Conservation (phyloP, 2,888 invertebrate species). For the Xylocampa areola region DNA sequence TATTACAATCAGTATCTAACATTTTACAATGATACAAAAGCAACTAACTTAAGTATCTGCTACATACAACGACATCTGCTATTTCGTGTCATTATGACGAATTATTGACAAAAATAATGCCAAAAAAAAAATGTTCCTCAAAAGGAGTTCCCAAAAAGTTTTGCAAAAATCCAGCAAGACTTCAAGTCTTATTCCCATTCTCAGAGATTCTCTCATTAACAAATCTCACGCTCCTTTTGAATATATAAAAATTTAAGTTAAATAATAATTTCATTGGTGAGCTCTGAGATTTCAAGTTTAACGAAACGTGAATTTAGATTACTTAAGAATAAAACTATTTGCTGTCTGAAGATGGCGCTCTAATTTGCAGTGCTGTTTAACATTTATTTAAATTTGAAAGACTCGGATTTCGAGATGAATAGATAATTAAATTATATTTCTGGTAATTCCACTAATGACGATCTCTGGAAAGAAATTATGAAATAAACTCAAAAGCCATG, state of each 20-base stretch:
- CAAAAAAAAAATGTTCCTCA: too few relatives aligned
- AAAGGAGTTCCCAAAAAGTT: neutral
- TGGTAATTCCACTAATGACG: too few relatives aligned
- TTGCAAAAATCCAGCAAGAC: neutral
- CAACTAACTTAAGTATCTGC: too few relatives aligned
- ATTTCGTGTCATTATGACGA: too few relatives aligned
- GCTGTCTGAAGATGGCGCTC: neutral
- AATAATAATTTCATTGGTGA: slow-evolving; percentile 13
- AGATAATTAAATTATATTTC: neutral
- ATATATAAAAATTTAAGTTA: slow-evolving; percentile 8
- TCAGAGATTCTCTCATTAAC: slow-evolving; percentile 3
- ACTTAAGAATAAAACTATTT: slow-evolving; percentile 40
- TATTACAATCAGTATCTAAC: too few relatives aligned
- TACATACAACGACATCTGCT: too few relatives aligned
- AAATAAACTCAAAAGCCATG: too few relatives aligned
- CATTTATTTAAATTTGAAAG: slow-evolving; percentile 17
- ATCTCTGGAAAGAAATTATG: neutral
- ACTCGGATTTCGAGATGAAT: neutral
- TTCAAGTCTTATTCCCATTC: neutral
- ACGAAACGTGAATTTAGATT: slow-evolving; percentile 40
- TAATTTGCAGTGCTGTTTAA: slow-evolving; percentile 22
- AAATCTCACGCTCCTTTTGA: slow-evolving; percentile 12
- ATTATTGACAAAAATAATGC: too few relatives aligned
- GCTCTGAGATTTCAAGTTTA: slow-evolving; percentile 23
- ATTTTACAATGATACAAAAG: too few relatives aligned